A percentile compares a stretch with the other conserved stretches of the same genome.
These are phyloP conservation scores for Myopa testacea DNA, from an alignment of 2,888 invertebrate genomes.

Conservation along the genomic window DNA sequence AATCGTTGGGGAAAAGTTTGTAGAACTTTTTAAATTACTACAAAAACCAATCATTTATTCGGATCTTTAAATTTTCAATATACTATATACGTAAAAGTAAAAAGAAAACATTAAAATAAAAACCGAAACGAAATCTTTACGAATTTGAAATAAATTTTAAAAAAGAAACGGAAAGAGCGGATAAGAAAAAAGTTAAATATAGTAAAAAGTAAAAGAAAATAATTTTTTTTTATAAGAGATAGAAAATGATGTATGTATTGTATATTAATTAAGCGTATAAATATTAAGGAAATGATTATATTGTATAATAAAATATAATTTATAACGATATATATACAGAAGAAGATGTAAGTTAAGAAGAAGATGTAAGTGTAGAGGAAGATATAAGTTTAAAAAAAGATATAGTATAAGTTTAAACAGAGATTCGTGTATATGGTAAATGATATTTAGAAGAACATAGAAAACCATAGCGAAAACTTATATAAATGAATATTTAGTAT, in stretches of 20 bases:
- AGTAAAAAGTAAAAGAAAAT: slow-evolving; percentile 13
- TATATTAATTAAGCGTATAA: slow-evolving; percentile 10
- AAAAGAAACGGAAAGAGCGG: slow-evolving; percentile 10
- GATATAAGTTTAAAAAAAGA: too few species aligned
- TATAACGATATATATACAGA: slow-evolving; percentile 27
- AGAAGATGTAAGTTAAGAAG: not conserved
- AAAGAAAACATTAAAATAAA: not conserved
- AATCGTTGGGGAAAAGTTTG: too few species aligned
- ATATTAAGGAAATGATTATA: not conserved
- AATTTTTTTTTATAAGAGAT: not conserved
- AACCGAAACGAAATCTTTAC: not conserved
- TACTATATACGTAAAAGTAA: not conserved
- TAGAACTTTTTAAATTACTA: not conserved
- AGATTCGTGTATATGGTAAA: slow-evolving; percentile 18
- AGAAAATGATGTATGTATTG: not conserved
- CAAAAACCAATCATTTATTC: not conserved
- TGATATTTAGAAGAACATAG: slow-evolving; percentile 24
- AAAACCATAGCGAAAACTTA: slow-evolving; percentile 37
- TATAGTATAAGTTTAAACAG: slow-evolving; percentile 4
- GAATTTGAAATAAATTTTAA: not conserved
- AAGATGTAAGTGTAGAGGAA: too few species aligned
- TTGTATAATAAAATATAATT: slow-evolving; percentile 23
- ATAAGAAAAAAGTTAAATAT: slow-evolving; percentile 35
- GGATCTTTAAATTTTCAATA: not conserved
- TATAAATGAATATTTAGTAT: slow-evolving; percentile 41